Evolutionary conservation across 2,888 invertebrate genomes (phyloP), one percentile per base, ranked within the genome.

Genomic region (Drosophila borborema): DNA sequence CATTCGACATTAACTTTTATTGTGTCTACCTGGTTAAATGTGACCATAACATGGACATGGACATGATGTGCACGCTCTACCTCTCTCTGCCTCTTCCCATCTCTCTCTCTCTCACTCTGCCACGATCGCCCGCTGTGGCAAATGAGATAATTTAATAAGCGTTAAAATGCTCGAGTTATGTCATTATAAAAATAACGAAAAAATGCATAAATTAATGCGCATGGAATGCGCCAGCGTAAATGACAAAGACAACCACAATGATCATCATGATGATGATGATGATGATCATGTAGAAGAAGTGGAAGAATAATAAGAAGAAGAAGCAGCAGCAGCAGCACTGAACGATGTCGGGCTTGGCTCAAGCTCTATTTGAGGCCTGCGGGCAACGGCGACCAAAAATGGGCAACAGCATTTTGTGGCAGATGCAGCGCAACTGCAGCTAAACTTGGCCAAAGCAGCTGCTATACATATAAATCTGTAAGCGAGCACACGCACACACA

Each of bases 131-230:
- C 89, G 88, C 86, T 78, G 86, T 77, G 83, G 84, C 82, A 92
- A 91, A 91, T 92, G 91, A 91, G 92, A 92, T 91, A 91, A 91
- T 91, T 91, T 92, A 92, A 91, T 92, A 91, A 91, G 91, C 91
- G 91, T 91, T 91, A 91, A 91, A 91, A 92, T 91, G 92, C 92
- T 84, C 91, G 92, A 91, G 92, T 91, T 91, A 92, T 91, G 92
- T 91, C 91, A 91, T 91, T 91, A 91, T 92, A 90, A 86, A 82
- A 83, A 81, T 70, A 75, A 75, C 71, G 74, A 88, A 78, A 74
- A 84, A 76, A 61, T 78, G 80, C 80, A 89, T 83, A 89, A 87
- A 90, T 90, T 90, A 87, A 87, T 80, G 79, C 61, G 12, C 34
- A 7, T 49, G 58, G 69, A 68, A 68, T 68, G 60, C 31, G 43